Conservation (phyloP, 2,888 invertebrate genomes). For the Proisotoma minuta region DNA sequence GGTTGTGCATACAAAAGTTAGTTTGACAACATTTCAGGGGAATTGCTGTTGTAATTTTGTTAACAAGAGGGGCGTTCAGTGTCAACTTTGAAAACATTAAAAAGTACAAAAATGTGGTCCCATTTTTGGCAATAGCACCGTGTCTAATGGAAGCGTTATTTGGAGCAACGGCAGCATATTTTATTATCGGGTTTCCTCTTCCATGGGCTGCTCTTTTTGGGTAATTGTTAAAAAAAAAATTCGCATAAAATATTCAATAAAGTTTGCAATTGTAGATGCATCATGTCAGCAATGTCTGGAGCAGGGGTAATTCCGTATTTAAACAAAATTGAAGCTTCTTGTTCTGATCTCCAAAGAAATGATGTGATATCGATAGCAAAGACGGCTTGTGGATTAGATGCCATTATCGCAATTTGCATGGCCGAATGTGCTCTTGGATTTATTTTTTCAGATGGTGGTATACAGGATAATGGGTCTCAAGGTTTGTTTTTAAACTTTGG, state of each 20-base stretch:
- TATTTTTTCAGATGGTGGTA: constrained; percentile 35
- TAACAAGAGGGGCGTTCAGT: constrained; percentile 40
- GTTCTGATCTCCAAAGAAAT: too few species aligned
- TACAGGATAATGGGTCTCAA: background rate
- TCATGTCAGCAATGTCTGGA: constrained; percentile 40
- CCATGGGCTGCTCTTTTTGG: constrained; percentile 38
- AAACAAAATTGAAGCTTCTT: constrained; percentile 22
- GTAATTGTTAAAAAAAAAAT: too few species aligned
- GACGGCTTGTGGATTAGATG: constrained; percentile 44
- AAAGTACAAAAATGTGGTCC: constrained; percentile 36
- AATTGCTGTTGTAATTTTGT: constrained; percentile 41
- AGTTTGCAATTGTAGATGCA: too few species aligned
- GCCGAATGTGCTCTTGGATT: constrained; percentile 40
- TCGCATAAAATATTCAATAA: too few species aligned
- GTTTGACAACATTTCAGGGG: constrained; percentile 28
- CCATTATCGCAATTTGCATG: constrained; percentile 42
- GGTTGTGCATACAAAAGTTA: too few species aligned
- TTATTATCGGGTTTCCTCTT: constrained; percentile 34
- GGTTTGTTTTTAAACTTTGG: too few species aligned
- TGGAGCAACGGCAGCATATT: constrained; percentile 26
- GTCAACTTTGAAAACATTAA: constrained; percentile 34
- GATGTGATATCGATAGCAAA: constrained; percentile 27
- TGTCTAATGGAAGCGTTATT: constrained; percentile 39
- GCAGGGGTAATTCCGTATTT: constrained; percentile 35
- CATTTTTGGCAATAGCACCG: constrained; percentile 29